Evolutionary conservation across 2,888 invertebrate species (phyloP).

Genomic region (Drosophila leonis): DNA sequence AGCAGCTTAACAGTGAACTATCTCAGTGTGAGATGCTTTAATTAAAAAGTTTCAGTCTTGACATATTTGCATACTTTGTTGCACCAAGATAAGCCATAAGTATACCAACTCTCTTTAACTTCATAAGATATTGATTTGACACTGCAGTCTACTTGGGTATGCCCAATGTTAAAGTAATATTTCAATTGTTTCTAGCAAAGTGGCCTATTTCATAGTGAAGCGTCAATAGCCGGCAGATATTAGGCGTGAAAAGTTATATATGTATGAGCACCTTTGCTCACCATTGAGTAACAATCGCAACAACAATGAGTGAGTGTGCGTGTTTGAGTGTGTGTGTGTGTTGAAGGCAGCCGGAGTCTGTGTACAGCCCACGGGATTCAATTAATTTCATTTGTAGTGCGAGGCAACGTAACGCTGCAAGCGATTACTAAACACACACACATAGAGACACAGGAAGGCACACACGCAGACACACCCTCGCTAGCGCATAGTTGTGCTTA

Average conservation of each 20-base stretch:
- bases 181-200: constrained; percentile 35
- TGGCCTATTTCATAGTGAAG: constrained; percentile 15
- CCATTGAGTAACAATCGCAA: constrained; percentile 34
- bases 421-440: constrained; percentile 63
- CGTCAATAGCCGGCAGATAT: constrained; percentile 69
- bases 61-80: neutral
- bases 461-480: neutral
- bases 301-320: constrained; percentile 3
- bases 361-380: constrained; percentile 57
- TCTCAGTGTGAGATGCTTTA: neutral
- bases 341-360: constrained; percentile 17
- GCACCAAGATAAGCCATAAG: neutral
- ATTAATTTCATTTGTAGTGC: constrained; percentile 73
- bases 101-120: neutral
- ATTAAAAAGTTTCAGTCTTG: constrained; percentile 4
- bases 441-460: neutral
- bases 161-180: constrained; percentile 38
- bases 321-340: neutral
- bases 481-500: constrained; percentile 50
- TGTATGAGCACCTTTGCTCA: constrained; percentile 46
- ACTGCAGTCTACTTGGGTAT: constrained; percentile 16
- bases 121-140: constrained; percentile 14
- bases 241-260: constrained; percentile 58
- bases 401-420: constrained; percentile 61
- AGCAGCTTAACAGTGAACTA: neutral